A percentile compares a stretch with the other conserved stretches of the same genome.
Conservation (phyloP, 2,113 vertebrate species). For the Cygnus atratus region DNA sequence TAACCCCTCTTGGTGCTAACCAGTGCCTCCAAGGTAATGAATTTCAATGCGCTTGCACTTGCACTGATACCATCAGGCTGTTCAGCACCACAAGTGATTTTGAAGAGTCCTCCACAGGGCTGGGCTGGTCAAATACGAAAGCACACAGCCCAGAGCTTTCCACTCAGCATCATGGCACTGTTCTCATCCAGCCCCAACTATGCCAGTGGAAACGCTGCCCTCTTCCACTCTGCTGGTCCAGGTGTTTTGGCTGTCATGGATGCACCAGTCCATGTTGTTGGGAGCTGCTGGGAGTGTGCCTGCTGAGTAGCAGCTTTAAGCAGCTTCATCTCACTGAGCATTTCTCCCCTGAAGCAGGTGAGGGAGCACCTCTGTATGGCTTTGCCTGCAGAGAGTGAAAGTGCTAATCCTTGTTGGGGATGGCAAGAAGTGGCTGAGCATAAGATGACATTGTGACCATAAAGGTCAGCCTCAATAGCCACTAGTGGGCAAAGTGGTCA, state of each 20-base stretch:
- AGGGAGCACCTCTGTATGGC: neutral
- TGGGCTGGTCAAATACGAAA: neutral
- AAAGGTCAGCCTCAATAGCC: neutral
- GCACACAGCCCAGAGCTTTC: neutral
- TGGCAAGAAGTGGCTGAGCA: neutral
- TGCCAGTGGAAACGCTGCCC: neutral
- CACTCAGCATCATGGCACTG: fast-evolving
- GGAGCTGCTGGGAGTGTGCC: neutral
- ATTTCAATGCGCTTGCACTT: neutral
- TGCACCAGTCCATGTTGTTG: neutral
- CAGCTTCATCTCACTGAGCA: neutral
- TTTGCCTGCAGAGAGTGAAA: neutral
- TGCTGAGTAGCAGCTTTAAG: neutral
- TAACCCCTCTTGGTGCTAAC: neutral
- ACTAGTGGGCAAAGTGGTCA: fast-evolving
- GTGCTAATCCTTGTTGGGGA: neutral
- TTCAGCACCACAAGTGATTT: neutral
- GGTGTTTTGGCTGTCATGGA: fast-evolving
- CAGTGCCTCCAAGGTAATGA: neutral
- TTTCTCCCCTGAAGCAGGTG: neutral
- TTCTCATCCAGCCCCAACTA: neutral
- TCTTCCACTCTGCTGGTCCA: neutral
- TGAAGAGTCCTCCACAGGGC: fast-evolving
- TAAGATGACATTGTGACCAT: neutral
- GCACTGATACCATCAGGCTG: neutral